Percentiles rank a stretch among this genome's conserved stretches.
Evolutionary conservation across 2,888 invertebrate species (phyloP).

Genomic region (Augiades crinisus): DNA sequence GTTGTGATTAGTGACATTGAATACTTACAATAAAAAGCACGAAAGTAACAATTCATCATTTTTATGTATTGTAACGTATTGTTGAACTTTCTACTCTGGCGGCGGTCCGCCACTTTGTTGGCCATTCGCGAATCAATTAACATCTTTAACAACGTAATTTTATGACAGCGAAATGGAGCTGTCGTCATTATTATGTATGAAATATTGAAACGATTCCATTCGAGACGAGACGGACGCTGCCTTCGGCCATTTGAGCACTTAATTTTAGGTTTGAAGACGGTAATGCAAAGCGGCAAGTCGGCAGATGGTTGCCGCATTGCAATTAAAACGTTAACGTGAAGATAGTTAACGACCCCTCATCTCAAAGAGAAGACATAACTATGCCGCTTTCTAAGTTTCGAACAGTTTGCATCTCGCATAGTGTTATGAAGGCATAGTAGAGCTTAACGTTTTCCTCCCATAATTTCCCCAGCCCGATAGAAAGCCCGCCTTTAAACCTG

Average conservation of each 20-base stretch:
- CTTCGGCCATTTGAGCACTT: background rate
- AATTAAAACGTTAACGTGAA: background rate
- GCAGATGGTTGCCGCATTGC: background rate
- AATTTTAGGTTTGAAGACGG: background rate
- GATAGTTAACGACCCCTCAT: background rate
- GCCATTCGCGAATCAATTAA: conserved; percentile 25
- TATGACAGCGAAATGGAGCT: conserved; percentile 7
- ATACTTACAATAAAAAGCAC: conserved; percentile 10
- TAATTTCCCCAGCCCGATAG: conserved; percentile 6
- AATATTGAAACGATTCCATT: background rate
- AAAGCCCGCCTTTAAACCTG: conserved; percentile 14
- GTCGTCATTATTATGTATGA: conserved; percentile 8
- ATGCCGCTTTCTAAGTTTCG: conserved; percentile 4
- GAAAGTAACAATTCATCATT: conserved; percentile 34
- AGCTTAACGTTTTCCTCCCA: conserved; percentile 1
- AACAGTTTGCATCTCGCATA: background rate
- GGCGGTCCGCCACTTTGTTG: conserved; percentile 19
- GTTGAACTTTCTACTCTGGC: conserved; percentile 34
- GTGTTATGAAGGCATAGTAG: background rate
- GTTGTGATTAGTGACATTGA: too few relatives aligned
- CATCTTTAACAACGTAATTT: conserved; percentile 15
- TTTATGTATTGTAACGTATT: conserved; percentile 28
- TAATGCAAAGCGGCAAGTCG: background rate
- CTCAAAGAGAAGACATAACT: background rate
- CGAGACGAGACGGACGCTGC: background rate